Percentiles rank a stretch among this genome's conserved stretches.
Conservation (phyloP, 1,140 invertebrate genomes). For the Delia radicum region DNA sequence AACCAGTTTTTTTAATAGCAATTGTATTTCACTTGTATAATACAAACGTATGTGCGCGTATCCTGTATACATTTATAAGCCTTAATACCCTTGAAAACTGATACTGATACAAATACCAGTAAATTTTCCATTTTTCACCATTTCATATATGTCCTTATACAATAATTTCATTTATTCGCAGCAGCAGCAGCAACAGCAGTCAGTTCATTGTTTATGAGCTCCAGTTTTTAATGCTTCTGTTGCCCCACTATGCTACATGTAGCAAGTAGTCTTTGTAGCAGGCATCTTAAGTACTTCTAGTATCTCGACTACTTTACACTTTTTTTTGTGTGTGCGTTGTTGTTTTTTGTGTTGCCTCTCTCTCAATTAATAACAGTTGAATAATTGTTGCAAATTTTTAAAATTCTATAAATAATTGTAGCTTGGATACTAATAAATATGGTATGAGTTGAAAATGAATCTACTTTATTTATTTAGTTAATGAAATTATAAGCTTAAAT, state of each 20-base stretch:
- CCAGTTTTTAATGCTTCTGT: not conserved
- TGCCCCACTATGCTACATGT: too few relatives aligned
- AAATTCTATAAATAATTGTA: constrained; percentile 2
- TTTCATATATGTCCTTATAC: not conserved
- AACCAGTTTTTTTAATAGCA: constrained; percentile 5
- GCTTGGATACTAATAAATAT: not conserved
- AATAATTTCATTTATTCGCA: not conserved
- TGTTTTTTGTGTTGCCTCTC: not conserved
- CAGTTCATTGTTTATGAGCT: not conserved
- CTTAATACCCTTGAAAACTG: not conserved
- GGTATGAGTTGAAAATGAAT: not conserved
- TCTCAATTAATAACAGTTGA: not conserved
- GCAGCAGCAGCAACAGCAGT: not conserved
- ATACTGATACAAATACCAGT: not conserved
- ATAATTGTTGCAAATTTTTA: constrained; percentile 5
- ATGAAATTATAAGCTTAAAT: not conserved
- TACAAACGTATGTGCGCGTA: not conserved
- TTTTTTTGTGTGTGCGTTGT: not conserved
- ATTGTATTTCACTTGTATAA: not conserved
- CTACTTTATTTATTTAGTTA: not conserved
- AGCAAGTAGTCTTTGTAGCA: not conserved
- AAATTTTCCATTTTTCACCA: not conserved
- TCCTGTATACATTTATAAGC: not conserved
- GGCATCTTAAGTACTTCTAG: not conserved
- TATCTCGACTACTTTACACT: not conserved